Evolutionary conservation across 2,797 vertebrate genomes (phyloP).

Genomic region (Nyctibius grandis): DNA sequence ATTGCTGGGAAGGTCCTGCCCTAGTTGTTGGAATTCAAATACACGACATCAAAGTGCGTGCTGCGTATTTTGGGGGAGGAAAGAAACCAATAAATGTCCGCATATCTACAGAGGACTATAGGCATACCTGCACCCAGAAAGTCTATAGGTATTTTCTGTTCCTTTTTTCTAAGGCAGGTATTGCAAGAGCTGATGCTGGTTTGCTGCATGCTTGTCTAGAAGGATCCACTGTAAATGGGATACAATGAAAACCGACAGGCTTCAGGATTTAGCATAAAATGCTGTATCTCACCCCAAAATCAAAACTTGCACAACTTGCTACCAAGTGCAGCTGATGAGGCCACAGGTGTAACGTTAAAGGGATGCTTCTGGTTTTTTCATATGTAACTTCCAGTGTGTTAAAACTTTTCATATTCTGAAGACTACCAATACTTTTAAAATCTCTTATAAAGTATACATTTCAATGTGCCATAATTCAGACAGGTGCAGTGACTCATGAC

Average conservation of each 20-base stretch:
- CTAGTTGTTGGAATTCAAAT: not conserved
- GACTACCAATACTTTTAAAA: not conserved
- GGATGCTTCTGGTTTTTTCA: not conserved
- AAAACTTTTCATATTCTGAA: not conserved
- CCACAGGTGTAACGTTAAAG: not conserved
- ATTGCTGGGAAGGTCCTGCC: not conserved
- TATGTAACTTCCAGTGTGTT: not conserved
- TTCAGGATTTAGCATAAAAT: not conserved
- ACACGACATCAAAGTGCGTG: rapidly evolving
- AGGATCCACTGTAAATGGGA: not conserved
- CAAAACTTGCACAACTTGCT: not conserved
- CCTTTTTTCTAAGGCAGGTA: not conserved
- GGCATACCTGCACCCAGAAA: not conserved
- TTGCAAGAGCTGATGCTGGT: not conserved
- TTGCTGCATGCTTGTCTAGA: not conserved
- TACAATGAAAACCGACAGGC: not conserved
- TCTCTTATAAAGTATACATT: not conserved
- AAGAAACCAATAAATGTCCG: not conserved
- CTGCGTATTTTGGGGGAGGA: not conserved
- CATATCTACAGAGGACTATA: rapidly evolving
- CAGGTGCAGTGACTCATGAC: not conserved
- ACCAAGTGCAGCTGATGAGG: not conserved
- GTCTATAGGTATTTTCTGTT: not conserved
- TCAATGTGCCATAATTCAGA: not conserved
- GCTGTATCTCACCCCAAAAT: not conserved